Evolutionary conservation across 2,888 invertebrate species (phyloP), one percentile per base, ranked within the genome.

Genomic region (Acronicta psi): DNA sequence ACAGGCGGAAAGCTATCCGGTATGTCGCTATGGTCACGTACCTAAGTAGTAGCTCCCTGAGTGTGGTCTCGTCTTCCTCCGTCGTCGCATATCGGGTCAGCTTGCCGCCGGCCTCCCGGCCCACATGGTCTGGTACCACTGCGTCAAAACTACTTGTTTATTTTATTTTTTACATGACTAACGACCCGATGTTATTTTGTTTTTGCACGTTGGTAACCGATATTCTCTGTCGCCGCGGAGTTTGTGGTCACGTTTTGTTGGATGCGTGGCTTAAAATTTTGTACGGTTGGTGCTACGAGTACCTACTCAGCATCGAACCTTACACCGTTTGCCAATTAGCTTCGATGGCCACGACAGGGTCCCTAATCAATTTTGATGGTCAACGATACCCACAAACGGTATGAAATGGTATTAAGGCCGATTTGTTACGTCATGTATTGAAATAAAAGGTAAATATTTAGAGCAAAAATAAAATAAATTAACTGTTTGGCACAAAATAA

Each of bases 41-140:
- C 98, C 98, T 98, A 97, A 98, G 96, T 95, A 98, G 97, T 96
- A 98, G 96, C 96, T 98, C 97, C 96, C 97, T 97, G 95, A 98
- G 97, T 95, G 97, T 98, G 94, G 97, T 97, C 96, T 98, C 98
- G 96, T 98, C 98, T 95, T 97, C 97, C 95, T 96, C 96, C 95
- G 96, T 95, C 96, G 96, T 96, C 95, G 96, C 96, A 96, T 96
- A 96, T 96, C 96, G 96, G 95, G 96, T 96, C 94, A 95, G 94
- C 95, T 95, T 94, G 88, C 94, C 92, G 88, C 94, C 95, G 91
- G 92, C 93, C 92, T 92, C 92, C 92, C 92, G 91, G 92, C 88
- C 92, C 91, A 89, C 94, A 94, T 94, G 93, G 79, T 94, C 94
- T 85, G 93, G 93, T 89, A 92, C 91, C 89, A 92, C 94, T 94